Conservation (phyloP, 2,797 vertebrate species). For the Salmo trutta region DNA sequence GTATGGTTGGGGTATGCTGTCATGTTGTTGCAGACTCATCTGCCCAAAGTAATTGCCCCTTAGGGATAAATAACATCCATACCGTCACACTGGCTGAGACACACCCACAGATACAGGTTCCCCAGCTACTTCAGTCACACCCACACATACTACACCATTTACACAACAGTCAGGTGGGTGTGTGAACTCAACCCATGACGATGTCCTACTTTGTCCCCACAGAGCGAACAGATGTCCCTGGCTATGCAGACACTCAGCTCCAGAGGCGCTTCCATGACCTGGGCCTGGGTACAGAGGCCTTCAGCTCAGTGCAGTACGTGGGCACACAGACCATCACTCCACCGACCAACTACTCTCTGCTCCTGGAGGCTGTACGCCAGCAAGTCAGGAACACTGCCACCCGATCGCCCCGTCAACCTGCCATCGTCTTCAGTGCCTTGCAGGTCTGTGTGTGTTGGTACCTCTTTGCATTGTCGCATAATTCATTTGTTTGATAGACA, state of each 20-base stretch:
- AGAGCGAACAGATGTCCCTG: conserved; percentile 62
- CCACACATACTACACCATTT: too few species aligned
- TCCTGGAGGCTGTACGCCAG: conserved; percentile 69
- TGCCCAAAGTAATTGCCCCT: not conserved
- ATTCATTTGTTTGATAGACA: too few species aligned
- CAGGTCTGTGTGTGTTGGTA: conserved; percentile 63
- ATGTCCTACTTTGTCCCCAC: not conserved
- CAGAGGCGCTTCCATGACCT: conserved; percentile 83
- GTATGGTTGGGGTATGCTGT: too few species aligned
- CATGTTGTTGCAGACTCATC: not conserved
- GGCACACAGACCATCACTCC: conserved; percentile 80
- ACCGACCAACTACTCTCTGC: conserved; percentile 77
- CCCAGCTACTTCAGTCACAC: too few species aligned
- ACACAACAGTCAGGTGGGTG: too few species aligned
- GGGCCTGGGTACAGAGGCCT: conserved; percentile 76
- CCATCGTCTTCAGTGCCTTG: conserved; percentile 80
- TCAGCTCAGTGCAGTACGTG: conserved; percentile 82
- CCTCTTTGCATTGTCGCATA: not conserved
- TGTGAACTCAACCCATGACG: too few species aligned
- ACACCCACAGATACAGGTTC: too few species aligned
- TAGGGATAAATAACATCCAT: too few species aligned
- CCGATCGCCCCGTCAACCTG: conserved; percentile 77
- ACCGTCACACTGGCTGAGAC: too few species aligned
- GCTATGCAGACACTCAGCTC: conserved; percentile 73
- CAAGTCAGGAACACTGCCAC: conserved; percentile 80